phyloP scores from a whole-genome alignment of 2,797 vertebrate genomes.

The Remorina albescens region DNA sequence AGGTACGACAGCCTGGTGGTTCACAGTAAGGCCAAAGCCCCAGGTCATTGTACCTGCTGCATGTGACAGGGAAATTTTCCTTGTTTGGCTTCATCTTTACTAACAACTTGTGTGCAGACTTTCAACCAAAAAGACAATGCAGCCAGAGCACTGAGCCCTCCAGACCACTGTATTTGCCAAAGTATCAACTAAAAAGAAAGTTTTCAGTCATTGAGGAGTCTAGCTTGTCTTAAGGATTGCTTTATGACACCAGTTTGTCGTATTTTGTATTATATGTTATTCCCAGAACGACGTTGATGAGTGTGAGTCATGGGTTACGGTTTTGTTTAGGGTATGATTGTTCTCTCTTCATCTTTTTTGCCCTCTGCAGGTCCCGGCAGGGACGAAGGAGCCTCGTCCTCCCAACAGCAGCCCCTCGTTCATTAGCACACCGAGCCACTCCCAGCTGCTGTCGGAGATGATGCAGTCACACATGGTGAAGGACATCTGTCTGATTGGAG shows the following conservation, averaged over 20 bases:
- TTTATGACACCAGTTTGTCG: background rate
- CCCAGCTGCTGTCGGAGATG: conserved; percentile 93
- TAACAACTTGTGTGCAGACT: no score
- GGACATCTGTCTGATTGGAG: conserved; percentile 96
- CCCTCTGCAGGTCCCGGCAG: conserved; percentile 88
- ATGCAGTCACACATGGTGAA: conserved; percentile 97
- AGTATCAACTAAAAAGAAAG: background rate
- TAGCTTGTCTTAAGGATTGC: conserved; percentile 6
- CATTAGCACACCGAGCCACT: conserved; percentile 90
- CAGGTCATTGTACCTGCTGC: no score
- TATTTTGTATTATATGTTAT: background rate
- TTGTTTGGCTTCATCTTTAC: no score
- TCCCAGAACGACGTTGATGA: background rate
- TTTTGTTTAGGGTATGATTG: background rate
- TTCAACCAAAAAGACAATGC: background rate
- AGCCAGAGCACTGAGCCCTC: background rate
- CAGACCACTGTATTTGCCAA: background rate
- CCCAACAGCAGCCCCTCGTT: conserved; percentile 82
- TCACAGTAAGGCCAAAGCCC: background rate
- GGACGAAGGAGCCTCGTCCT: conserved; percentile 79
- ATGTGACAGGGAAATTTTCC: no score
- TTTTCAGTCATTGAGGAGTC: no score
- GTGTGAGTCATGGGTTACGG: background rate
- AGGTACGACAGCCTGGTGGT: conserved; percentile 81
- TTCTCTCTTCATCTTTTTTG: background rate